Evolutionary conservation across 2,888 invertebrate species (phyloP).

Genomic region (Cryptocheilus praepositus): DNA sequence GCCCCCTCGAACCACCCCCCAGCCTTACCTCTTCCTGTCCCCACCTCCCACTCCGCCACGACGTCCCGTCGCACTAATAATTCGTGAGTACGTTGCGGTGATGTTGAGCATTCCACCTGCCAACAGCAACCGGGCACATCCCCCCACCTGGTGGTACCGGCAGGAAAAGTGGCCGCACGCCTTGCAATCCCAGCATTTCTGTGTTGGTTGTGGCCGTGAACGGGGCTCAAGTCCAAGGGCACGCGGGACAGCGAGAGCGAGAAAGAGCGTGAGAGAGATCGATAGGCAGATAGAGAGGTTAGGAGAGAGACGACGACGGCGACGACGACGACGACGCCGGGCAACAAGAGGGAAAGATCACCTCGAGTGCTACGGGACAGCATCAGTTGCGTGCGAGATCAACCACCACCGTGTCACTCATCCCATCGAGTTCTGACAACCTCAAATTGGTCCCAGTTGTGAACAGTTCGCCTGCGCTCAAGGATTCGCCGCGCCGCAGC

Average conservation of each 20-base stretch:
- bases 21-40: conserved; percentile 27
- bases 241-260: conserved; percentile 49
- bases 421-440: too few species aligned
- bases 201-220: conserved; percentile 73
- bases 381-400: background rate
- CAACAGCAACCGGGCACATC: conserved; percentile 66
- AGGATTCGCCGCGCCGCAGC: too few species aligned
- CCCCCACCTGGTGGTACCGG: conserved; percentile 64
- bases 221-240: conserved; percentile 74
- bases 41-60: conserved; percentile 33
- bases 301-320: conserved; percentile 25
- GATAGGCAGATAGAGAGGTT: conserved; percentile 11
- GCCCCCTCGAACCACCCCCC: conserved; percentile 17
- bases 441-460: too few species aligned
- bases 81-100: conserved; percentile 64
- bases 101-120: conserved; percentile 71
- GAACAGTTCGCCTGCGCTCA: too few species aligned
- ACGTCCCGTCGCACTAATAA: conserved; percentile 66
- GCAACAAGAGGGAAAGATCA: conserved; percentile 2
- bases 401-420: too few species aligned
- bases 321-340: background rate
- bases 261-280: conserved; percentile 19
- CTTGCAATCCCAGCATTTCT: conserved; percentile 73
- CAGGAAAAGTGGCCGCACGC: conserved; percentile 72
- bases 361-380: background rate